phyloP scores from a whole-genome alignment of 2,797 vertebrate genomes.

The Lepus townsendii region DNA sequence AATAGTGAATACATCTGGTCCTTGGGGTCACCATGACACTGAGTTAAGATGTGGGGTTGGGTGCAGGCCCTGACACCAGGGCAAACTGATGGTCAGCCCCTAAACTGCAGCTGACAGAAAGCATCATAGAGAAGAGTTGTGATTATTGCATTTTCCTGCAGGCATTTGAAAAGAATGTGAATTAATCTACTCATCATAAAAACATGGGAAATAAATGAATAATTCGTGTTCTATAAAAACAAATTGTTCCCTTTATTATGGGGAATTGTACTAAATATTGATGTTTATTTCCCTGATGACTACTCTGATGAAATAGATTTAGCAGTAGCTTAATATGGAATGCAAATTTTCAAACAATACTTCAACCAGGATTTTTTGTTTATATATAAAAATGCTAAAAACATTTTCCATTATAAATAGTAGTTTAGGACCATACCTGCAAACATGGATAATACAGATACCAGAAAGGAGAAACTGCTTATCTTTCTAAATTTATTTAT shows the following conservation, averaged over 20 bases:
- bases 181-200: constrained; percentile 42
- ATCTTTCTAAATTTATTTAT: not conserved
- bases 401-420: not conserved
- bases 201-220: constrained; percentile 62
- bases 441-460: not conserved
- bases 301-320: constrained; percentile 39
- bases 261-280: constrained; percentile 30
- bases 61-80: not conserved
- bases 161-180: constrained; percentile 9
- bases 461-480: not conserved
- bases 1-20: not conserved
- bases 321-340: not conserved
- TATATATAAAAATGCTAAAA: constrained; percentile 41
- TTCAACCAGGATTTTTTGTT: not conserved
- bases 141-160: constrained; percentile 61
- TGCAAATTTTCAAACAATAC: not conserved
- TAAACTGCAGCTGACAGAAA: constrained; percentile 67
- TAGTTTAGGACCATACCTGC: not conserved
- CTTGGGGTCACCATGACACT: constrained; percentile 29
- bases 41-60: rapidly evolving
- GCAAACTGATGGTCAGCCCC: not conserved
- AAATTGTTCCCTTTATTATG: constrained; percentile 56
- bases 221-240: constrained; percentile 27
- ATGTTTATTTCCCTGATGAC: constrained; percentile 51
- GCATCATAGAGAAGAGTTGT: constrained; percentile 54